Evolutionary conservation across 1,140 invertebrate species (phyloP).

Genomic region (Drosophila chauvacae): DNA sequence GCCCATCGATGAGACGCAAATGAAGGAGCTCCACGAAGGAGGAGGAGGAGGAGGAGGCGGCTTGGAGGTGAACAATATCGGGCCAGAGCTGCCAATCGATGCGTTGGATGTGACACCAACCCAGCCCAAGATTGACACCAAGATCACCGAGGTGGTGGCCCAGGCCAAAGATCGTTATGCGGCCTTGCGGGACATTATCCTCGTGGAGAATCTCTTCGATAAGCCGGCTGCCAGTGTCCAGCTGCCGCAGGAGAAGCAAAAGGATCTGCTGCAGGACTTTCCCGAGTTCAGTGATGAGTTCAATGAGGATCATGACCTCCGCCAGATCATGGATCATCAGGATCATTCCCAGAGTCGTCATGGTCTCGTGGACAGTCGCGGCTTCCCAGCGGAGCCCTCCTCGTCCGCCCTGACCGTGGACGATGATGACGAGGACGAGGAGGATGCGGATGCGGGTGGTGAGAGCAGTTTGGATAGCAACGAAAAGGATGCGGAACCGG

Average conservation of each 20-base stretch:
- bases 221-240: conserved; percentile 79
- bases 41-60: background rate
- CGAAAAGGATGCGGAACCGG: conserved; percentile 65
- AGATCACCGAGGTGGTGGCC: conserved; percentile 84
- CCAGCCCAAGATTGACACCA: conserved; percentile 77
- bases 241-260: conserved; percentile 48
- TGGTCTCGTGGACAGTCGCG: conserved; percentile 72
- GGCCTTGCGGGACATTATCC: conserved; percentile 89
- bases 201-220: conserved; percentile 86
- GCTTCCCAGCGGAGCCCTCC: conserved; percentile 74
- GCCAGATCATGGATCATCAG: conserved; percentile 72
- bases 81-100: conserved; percentile 31
- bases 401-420: conserved; percentile 76
- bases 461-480: conserved; percentile 78
- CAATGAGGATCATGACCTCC: conserved; percentile 77
- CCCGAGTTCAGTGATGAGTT: conserved; percentile 79
- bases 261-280: conserved; percentile 75
- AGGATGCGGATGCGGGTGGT: conserved; percentile 67
- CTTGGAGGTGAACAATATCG: conserved; percentile 15
- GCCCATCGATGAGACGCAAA: conserved; percentile 42
- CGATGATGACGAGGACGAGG: conserved; percentile 77
- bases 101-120: conserved; percentile 38
- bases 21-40: conserved; percentile 25
- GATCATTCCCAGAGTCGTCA: conserved; percentile 36
- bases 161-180: conserved; percentile 88